Percentiles rank a stretch among this genome's conserved stretches.
phyloP scores from a whole-genome alignment of 2,797 vertebrate species.

The Knipowitschia caucasica region DNA sequence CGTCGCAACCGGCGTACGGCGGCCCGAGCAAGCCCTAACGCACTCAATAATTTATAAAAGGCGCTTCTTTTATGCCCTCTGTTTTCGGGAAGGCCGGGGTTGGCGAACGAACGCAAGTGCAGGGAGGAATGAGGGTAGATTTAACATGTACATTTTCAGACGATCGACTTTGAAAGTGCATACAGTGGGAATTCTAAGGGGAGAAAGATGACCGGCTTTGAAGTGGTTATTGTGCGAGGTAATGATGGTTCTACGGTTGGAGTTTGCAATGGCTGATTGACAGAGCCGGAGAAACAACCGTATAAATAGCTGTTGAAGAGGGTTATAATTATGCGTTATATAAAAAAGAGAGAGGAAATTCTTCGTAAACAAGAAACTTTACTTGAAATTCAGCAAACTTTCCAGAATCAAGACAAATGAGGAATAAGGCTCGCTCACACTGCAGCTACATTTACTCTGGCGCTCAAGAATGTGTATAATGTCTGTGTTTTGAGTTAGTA shows the following conservation, averaged over 20 bases:
- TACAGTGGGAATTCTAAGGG: background rate
- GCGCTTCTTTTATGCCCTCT: constrained; percentile 13
- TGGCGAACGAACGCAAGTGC: background rate
- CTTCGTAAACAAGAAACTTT: background rate
- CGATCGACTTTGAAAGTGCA: background rate
- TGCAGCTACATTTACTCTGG: too few relatives aligned
- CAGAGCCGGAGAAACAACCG: background rate
- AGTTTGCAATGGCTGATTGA: background rate
- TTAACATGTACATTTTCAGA: constrained; percentile 1
- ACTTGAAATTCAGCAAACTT: background rate
- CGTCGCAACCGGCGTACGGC: constrained; percentile 18
- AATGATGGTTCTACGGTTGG: background rate
- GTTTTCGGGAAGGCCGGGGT: background rate
- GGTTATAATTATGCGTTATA: background rate
- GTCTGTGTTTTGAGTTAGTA: too few relatives aligned
- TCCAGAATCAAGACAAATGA: background rate
- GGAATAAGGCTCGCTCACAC: background rate
- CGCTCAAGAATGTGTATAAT: too few relatives aligned
- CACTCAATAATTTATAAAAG: constrained; percentile 51
- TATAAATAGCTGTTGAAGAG: background rate
- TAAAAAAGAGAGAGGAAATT: background rate
- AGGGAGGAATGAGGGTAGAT: constrained; percentile 9
- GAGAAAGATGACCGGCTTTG: background rate
- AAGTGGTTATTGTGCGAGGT: background rate
- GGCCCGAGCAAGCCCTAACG: constrained; percentile 22